phyloP scores from a whole-genome alignment of 2,113 vertebrate genomes.

The Chaetops frenatus region DNA sequence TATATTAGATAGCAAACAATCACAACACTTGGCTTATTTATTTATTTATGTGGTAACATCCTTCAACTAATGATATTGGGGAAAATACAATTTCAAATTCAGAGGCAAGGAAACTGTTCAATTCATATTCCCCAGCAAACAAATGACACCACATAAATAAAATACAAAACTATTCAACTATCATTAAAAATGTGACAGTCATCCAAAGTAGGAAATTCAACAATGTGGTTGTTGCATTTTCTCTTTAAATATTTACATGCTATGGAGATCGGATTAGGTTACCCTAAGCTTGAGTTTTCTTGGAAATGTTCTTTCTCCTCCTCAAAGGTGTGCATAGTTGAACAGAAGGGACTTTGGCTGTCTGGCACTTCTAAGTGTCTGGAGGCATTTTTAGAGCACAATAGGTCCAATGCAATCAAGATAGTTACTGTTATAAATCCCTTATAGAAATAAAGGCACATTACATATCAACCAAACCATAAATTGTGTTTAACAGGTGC shows the following conservation, averaged over 20 bases:
- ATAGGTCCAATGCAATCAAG: neutral
- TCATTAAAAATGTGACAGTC: conserved; percentile 58
- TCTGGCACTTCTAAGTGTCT: neutral
- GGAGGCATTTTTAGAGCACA: neutral
- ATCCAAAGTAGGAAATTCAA: conserved; percentile 19
- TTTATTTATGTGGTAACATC: conserved; percentile 25
- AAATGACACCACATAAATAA: conserved; percentile 64
- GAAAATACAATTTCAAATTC: conserved; percentile 29
- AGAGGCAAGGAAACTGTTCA: neutral
- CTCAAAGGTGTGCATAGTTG: neutral
- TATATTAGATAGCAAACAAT: conserved; percentile 17
- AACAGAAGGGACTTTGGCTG: neutral
- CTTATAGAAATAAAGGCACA: neutral
- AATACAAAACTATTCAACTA: conserved; percentile 59
- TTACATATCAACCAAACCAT: neutral
- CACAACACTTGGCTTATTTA: conserved; percentile 22
- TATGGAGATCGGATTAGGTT: neutral
- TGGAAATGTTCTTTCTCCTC: neutral
- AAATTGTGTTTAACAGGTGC: neutral
- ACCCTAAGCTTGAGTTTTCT: neutral
- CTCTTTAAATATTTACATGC: conserved; percentile 49
- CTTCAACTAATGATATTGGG: conserved; percentile 29
- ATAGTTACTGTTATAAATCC: neutral
- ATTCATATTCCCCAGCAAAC: conserved; percentile 33
- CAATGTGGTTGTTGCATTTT: neutral